Percentiles rank a stretch among this genome's conserved stretches.
Conservation (phyloP, 2,797 vertebrate species). For the Meriones psammophilus region DNA sequence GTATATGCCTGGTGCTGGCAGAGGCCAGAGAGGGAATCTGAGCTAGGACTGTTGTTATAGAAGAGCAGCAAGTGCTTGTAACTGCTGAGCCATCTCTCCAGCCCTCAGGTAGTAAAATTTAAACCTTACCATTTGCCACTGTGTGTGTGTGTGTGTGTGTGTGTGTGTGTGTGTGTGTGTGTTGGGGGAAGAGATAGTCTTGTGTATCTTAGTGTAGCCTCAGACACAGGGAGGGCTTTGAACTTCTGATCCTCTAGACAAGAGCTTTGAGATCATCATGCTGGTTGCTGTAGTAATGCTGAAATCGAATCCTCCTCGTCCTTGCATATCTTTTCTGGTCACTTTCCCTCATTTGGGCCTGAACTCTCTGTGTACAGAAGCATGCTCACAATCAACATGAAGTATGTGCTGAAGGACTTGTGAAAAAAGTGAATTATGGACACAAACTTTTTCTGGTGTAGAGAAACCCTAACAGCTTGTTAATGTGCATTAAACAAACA, state of each 20-base stretch:
- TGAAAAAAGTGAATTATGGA: background rate
- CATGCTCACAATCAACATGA: background rate
- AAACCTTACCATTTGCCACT: background rate
- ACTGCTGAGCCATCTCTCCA: background rate
- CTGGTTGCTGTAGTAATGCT: background rate
- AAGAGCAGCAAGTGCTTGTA: background rate
- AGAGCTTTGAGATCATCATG: background rate
- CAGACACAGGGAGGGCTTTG: background rate
- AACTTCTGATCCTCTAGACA: background rate
- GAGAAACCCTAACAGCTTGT: background rate
- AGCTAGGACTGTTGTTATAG: background rate
- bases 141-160: background rate
- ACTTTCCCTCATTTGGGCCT: background rate
- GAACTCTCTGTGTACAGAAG: background rate
- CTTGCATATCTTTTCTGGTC: background rate
- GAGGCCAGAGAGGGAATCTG: background rate
- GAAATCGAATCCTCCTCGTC: background rate
- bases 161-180: background rate
- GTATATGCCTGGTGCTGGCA: too few species aligned
- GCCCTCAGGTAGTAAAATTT: too few species aligned
- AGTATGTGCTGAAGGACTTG: background rate
- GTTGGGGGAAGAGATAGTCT: background rate
- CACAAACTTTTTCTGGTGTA: conserved; percentile 13
- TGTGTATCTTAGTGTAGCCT: background rate
- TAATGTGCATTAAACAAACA: conserved; percentile 13